Conservation (phyloP, 2,797 vertebrate species). For the Silurus aristotelis region DNA sequence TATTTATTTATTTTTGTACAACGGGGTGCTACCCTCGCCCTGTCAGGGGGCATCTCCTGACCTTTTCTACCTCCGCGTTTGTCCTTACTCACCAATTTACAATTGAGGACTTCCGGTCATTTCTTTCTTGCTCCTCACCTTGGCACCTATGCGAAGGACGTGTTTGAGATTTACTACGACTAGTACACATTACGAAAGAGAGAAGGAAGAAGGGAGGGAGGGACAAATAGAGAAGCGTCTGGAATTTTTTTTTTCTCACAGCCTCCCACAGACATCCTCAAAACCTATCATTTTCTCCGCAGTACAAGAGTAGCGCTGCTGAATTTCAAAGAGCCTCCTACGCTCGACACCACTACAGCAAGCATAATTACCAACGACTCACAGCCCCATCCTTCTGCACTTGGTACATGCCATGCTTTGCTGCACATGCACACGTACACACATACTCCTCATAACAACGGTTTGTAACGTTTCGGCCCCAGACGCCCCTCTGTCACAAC, state of each 20-base stretch:
- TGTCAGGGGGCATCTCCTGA: neutral
- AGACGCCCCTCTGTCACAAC: neutral
- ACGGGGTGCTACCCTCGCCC: neutral
- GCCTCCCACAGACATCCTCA: conserved; percentile 79
- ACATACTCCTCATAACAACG: neutral
- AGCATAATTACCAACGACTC: conserved; percentile 75
- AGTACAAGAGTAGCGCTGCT: conserved; percentile 80
- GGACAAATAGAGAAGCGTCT: conserved; percentile 66
- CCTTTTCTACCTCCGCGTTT: neutral
- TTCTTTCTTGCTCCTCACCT: neutral
- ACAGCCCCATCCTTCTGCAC: conserved; percentile 36
- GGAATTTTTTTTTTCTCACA: conserved; percentile 64
- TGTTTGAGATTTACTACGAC: conserved; percentile 36
- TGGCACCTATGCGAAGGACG: conserved; percentile 16
- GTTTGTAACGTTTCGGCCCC: conserved; percentile 23
- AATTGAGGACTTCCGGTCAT: neutral
- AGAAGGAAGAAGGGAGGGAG: conserved; percentile 19
- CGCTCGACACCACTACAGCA: conserved; percentile 75
- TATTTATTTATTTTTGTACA: neutral
- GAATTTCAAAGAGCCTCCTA: conserved; percentile 85
- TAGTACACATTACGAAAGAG: neutral
- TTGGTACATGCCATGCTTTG: conserved; percentile 10
- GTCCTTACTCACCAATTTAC: neutral
- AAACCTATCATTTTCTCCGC: conserved; percentile 83
- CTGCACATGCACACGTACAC: neutral